Base-by-base conservation (phyloP, 2,797 vertebrate genomes). In the Apogon talboti region DNA sequence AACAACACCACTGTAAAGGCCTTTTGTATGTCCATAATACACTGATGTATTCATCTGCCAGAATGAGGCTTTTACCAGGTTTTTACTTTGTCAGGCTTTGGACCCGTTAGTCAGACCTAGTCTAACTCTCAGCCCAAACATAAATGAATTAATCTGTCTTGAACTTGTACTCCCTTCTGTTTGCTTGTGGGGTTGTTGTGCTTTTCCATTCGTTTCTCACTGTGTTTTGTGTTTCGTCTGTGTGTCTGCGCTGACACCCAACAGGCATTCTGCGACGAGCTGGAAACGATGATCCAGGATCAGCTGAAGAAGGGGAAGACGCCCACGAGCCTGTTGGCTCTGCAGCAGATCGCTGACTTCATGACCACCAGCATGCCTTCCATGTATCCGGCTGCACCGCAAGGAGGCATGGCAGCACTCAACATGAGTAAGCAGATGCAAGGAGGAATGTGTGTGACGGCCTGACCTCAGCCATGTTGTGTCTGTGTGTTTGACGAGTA, bases 201-300 rank as follows among this genome's bases (percentile, higher is more conserved):
- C 12, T 6, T 6, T 4, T 12, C 6, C 13, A 12, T 37, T 37
- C 16, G 4, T 30, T 16, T 43, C 13, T 43, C n/a, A n/a, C 13
- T 48, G 2, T 15, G 9, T 41, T 8, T n/a, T n/a, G n/a, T 30
- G 38, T 8, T 45, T 44, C n/a, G n/a, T n/a, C 3, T 16, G 3
- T 55, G 7, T 49, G 8, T 45, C 16, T 50, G 9, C 3, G 0
- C 24, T 2, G 7, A 12, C 43, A 30, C 28, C 35, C 11, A 21
- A 19, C 53, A 99, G 98, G 97, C 96, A 0, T 99, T 99, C 88
- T 99, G 98, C 79, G 98, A 99, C n/a, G 98, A 99, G 78, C 64
- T 99, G 90, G 97, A 99, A 73, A 95, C 97, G 0, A 98, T 99
- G 96, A 99, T 99, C 81, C 96, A 99, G 88, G 98, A 99, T 10